Percentiles rank a stretch among this genome's conserved stretches.
phyloP scores from a whole-genome alignment of 2,888 invertebrate species.

The Platycheirus albimanus region DNA sequence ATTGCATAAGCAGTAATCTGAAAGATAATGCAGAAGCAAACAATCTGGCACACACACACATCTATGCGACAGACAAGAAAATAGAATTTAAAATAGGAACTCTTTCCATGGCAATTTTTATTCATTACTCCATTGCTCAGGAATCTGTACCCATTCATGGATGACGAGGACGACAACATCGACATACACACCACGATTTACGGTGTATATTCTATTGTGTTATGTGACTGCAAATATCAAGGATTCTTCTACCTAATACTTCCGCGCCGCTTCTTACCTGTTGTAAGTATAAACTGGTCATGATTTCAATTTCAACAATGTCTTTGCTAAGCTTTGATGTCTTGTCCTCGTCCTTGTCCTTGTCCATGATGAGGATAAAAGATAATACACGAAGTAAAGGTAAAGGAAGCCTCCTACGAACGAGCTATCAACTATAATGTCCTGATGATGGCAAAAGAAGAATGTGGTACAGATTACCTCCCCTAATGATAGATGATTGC shows the following conservation, averaged over 20 bases:
- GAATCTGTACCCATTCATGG: too few species aligned
- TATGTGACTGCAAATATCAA: conserved; percentile 5
- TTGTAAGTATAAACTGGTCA: conserved; percentile 32
- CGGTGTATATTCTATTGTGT: too few species aligned
- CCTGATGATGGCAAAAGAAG: background rate
- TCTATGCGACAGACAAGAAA: background rate
- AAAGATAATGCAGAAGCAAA: conserved; percentile 64
- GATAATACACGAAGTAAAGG: background rate
- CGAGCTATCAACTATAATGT: background rate
- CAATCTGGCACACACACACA: conserved; percentile 20
- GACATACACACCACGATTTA: background rate
- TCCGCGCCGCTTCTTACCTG: background rate
- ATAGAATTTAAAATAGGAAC: conserved; percentile 16
- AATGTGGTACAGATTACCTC: conserved; percentile 37
- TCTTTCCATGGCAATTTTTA: conserved; percentile 59
- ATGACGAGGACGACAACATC: too few species aligned
- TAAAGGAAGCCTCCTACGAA: background rate
- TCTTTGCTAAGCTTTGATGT: conserved; percentile 35
- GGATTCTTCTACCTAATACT: conserved; percentile 15
- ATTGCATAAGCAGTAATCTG: conserved; percentile 66
- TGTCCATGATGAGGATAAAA: background rate
- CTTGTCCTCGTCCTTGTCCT: conserved; percentile 17
- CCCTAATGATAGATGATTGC: conserved; percentile 72
- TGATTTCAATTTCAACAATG: conserved; percentile 48
- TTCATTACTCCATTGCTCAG: conserved; percentile 38